phyloP scores from a whole-genome alignment of 2,888 invertebrate species.

The Willowsia nigromaculata region DNA sequence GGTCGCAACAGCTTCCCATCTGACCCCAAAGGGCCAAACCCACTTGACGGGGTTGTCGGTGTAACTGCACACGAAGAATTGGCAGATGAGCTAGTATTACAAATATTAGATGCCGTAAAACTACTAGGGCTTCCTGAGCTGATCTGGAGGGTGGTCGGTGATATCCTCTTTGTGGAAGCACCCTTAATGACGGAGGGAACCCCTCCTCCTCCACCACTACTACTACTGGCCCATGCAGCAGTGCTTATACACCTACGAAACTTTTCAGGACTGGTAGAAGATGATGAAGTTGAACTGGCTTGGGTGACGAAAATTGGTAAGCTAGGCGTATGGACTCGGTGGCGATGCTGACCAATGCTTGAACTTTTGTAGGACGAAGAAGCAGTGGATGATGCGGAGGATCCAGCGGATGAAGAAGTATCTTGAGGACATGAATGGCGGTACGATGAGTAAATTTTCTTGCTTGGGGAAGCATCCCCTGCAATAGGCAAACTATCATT shows the following conservation, averaged over 20 bases:
- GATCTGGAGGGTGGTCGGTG: constrained; percentile 27
- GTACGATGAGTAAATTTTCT: constrained; percentile 63
- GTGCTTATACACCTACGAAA: constrained; percentile 53
- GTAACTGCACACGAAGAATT: constrained; percentile 34
- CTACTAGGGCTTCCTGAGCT: constrained; percentile 47
- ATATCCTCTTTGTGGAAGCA: constrained; percentile 32
- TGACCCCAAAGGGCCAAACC: constrained; percentile 35
- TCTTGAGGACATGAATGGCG: constrained; percentile 62
- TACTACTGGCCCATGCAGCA: not conserved
- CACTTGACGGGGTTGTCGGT: constrained; percentile 48
- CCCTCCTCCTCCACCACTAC: not conserved
- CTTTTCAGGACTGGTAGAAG: not conserved
- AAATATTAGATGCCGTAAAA: constrained; percentile 21
- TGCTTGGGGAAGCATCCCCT: constrained; percentile 62
- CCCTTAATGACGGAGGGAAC: not conserved
- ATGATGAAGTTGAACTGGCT: not conserved
- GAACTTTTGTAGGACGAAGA: constrained; percentile 55
- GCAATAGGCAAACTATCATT: constrained; percentile 61
- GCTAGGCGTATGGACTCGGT: constrained; percentile 38
- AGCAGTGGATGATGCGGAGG: constrained; percentile 39
- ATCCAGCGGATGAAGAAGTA: constrained; percentile 12
- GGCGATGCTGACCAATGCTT: not conserved
- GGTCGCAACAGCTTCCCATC: constrained; percentile 74
- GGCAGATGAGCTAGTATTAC: constrained; percentile 27
- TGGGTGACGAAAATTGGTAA: constrained; percentile 47